Evolutionary conservation across 2,888 invertebrate species (phyloP), one percentile per base, ranked within the genome.

Genomic region (Drosophila nr. fundita): DNA sequence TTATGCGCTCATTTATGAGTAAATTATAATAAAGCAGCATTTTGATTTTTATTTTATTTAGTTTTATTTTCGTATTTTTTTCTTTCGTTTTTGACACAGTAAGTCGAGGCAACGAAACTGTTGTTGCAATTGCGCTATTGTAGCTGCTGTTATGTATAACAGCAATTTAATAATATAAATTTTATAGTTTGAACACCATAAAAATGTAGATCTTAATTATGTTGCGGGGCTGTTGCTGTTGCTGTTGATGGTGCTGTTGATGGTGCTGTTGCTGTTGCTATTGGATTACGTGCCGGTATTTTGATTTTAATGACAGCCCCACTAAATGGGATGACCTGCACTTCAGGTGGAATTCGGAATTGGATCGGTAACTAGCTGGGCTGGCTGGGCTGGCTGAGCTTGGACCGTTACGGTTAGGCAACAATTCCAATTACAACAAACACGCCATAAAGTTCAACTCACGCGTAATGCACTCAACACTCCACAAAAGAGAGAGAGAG

Each of bases 161-260:
- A 83, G 81, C 76, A 81, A 85, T 87, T 87, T 89, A 89, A 89
- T 84, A 78, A 84, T 82, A 85, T 84, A 77, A 71, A 87, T 87
- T 87, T 87, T 87, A 87, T 84, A 83, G 89, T 87, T 87, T 85
- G 81, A 85, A 78, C 87, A 72, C 80, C 85, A 89, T 89, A 80
- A 87, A 87, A 87, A 89, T 89, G 78, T 87, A 55, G 81, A 83
- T 83, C 89, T 85, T 89, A 87, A 87, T 89, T 89, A 67, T 81
- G 80, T 85, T 87, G 66, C 45, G 73, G 54, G 58, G 77, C 68
- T 63, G 83, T 65, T 81, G 69, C 79, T 86, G 42, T 11, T n/a
- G 38, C 8, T 40, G n/a, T 7, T 21, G 40, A 0, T n/a, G 40
- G 2, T 13, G 21, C 7, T 45, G 13, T 3, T 42, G 21, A 1